Evolutionary conservation across 2,113 vertebrate genomes (phyloP), one percentile per base, ranked within the genome.

Genomic region (Tachysurus fulvidraco): DNA sequence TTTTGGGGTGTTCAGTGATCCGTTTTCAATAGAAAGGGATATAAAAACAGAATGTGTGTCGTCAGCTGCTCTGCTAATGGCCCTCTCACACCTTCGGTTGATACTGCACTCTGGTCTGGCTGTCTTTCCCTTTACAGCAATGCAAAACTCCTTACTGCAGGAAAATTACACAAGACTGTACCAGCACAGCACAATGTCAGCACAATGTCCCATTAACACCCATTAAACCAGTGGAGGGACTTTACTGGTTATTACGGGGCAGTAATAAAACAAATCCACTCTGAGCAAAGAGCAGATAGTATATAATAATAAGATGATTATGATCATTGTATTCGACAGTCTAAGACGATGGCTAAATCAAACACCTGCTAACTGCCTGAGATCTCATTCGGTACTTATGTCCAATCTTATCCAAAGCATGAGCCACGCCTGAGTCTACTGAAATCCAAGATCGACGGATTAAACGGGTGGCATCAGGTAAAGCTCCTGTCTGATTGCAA

Each of bases 41-140:
- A 86, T 89, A 84, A 87, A 87, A 41, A 65, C 79, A 55, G 78
- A 87, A 82, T 82, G 50, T 85, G 82, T 81, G 60, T 54, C 6
- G 71, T 85, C 88, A 89, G 88, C 83, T 86, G 69, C 64, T 86
- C 88, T 64, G 74, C n/a, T 89, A 89, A 86, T 86, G 76, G 50
- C 65, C 19, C 67, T 80, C 12, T 57, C 52, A 67, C 73, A 62
- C 88, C 23, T 71, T 69, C 10, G n/a, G 81, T 83, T 64, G 76
- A 76, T 44, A 54, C 16, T 80, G 62, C 54, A 44, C 69, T 76
- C 21, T 83, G 86, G 57, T 30, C 25, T 76, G 14, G 60, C 50
- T 54, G 50, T 19, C 55, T 74, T 55, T 50, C 19, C 57, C 57
- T 59, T 64, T 81, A 73, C 67, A 88, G 78, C 76, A 88, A 60